Percentiles rank a stretch among this genome's conserved stretches.
These are phyloP conservation scores for Mesocricetus auratus DNA, from an alignment of 2,113 vertebrate genomes.

Conservation along the genomic window DNA sequence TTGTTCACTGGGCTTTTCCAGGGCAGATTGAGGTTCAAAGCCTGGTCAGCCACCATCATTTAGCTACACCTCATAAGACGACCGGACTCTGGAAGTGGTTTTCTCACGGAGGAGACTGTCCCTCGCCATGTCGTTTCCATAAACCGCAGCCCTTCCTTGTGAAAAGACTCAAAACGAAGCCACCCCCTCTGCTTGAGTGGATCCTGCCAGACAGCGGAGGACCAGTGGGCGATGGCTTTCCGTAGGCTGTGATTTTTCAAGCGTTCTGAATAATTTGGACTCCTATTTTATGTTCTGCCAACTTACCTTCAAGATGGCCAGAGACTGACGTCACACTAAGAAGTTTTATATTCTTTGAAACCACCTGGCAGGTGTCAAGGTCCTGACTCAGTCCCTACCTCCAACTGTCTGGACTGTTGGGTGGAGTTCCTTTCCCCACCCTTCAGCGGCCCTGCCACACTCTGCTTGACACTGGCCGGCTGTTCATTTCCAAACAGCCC, in stretches of 20 bases:
- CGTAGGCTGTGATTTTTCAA: neutral
- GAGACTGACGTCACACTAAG: neutral
- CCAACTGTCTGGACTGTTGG: slow-evolving; percentile 44
- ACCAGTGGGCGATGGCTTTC: neutral
- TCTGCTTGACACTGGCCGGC: neutral
- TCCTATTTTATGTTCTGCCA: neutral
- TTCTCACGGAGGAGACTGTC: neutral
- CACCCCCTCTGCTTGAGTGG: neutral
- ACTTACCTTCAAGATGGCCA: slow-evolving; percentile 40
- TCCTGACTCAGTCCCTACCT: neutral
- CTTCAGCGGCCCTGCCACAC: neutral
- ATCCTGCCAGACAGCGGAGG: neutral
- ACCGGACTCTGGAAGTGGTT: neutral
- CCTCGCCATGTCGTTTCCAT: neutral
- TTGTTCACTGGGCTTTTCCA: neutral
- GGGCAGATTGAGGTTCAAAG: neutral
- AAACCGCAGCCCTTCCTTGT: neutral
- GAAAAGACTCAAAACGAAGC: neutral
- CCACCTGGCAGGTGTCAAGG: neutral
- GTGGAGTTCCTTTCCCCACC: neutral
- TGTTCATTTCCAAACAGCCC: slow-evolving; percentile 46
- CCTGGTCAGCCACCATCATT: neutral
- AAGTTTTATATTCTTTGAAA: slow-evolving; percentile 30
- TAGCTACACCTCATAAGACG: neutral
- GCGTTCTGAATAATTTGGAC: neutral